Evolutionary conservation across 2,888 invertebrate genomes (phyloP), one percentile per base, ranked within the genome.

Genomic region (Miltochrista miniata): DNA sequence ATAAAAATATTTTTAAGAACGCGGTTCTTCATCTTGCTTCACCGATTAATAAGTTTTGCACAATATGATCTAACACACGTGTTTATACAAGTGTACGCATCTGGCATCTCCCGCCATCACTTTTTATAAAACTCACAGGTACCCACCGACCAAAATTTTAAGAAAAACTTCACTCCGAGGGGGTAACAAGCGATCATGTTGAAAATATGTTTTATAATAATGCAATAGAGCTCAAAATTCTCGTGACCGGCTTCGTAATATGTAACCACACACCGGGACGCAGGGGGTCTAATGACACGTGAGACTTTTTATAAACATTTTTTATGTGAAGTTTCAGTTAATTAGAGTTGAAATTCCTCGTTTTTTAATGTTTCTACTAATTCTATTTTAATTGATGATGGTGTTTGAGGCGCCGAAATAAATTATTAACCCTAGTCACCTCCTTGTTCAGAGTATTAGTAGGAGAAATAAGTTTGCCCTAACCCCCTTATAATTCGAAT

Each of bases 231-330:
- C 51, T 10, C 37, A 45, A 51, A 45, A 10, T 42, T 1, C 3
- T 10, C 5, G 9, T 12, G 38, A 18, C 18, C 10, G 3, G 34
- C 11, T 13, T 14, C 0, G 54, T 53, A 52, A 61, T 57, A 46
- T n/a, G n/a, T n/a, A 41, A 50, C 59, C 40, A 56, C 64, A 51
- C 50, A 38, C 33, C 24, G 49, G 43, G 52, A 74, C 74, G 81
- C 82, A 81, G 48, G 83, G 87, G 86, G 85, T 86, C 86, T 85
- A 86, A 88, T 85, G 86, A 85, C 83, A 84, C 83, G 79, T 77
- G 83, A 79, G 74, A 75, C 70, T 81, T 83, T 83, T 76, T 68
- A 45, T 57, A 53, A 15, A 55, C 51, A 45, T 61, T 65, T 70
- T 52, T 74, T 78, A 78, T 76, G 72, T 73, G 50, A 59, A 74